These are phyloP conservation scores for Albula goreensis DNA, from an alignment of 2,113 vertebrate genomes.

Conservation along the genomic window DNA sequence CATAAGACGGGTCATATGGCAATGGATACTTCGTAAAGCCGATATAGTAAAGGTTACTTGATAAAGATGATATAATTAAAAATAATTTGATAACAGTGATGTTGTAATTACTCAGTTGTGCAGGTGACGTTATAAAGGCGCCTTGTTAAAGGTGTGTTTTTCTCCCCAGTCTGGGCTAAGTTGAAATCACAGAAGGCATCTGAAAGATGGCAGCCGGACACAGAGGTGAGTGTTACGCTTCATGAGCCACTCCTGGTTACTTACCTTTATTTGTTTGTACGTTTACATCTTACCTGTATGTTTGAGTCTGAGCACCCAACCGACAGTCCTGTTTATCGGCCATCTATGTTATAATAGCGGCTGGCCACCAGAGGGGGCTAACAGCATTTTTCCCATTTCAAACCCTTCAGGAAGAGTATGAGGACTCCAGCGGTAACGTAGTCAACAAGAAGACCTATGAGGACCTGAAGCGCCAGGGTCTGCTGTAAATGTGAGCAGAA, in stretches of 20 bases:
- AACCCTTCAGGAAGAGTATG: conserved; percentile 86
- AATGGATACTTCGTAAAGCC: no score
- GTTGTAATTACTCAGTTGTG: background rate
- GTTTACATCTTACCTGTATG: no score
- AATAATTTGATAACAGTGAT: no score
- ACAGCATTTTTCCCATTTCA: background rate
- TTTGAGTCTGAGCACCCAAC: no score
- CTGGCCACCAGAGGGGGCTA: background rate
- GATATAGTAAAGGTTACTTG: no score
- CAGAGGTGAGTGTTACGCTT: conserved; percentile 77
- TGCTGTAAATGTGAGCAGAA: conserved; percentile 72
- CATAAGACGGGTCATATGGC: no score
- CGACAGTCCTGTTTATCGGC: background rate
- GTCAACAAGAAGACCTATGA: conserved; percentile 98
- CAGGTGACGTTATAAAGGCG: background rate
- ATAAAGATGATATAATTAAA: no score
- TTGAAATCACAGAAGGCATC: conserved; percentile 94
- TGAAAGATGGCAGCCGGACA: conserved; percentile 97
- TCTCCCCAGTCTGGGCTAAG: conserved; percentile 88
- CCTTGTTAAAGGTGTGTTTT: background rate
- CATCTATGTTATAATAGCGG: background rate
- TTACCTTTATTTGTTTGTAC: no score
- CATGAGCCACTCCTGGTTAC: background rate
- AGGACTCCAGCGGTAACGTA: conserved; percentile 96
- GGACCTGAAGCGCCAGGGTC: conserved; percentile 93